phyloP scores from a whole-genome alignment of 2,888 invertebrate genomes.

The Sussaba pulchella region DNA sequence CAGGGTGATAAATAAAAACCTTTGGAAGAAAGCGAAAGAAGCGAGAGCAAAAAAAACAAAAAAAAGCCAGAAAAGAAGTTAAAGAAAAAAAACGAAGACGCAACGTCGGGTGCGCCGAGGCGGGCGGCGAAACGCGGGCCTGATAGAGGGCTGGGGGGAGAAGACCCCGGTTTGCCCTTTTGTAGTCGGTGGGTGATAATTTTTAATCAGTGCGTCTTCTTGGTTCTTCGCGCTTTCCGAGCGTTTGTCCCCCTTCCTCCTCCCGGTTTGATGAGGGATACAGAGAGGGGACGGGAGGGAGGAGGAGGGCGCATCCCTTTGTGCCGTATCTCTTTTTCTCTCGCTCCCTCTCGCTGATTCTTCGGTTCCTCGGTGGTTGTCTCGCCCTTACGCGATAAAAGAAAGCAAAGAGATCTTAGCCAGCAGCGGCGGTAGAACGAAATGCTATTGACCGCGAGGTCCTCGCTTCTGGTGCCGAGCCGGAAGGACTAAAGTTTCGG shows the following conservation, averaged over 20 bases:
- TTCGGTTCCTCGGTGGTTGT: neutral
- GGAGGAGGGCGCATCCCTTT: constrained; percentile 40
- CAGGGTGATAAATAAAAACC: constrained; percentile 72
- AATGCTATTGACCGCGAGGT: constrained; percentile 72
- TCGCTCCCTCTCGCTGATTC: constrained; percentile 16
- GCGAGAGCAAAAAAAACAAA: constrained; percentile 28
- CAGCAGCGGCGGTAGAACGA: constrained; percentile 43
- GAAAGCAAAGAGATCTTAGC: constrained; percentile 13
- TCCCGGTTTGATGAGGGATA: constrained; percentile 1
- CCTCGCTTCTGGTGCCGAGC: constrained; percentile 52
- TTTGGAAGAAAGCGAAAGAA: constrained; percentile 58
- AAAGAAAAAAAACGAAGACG: constrained; percentile 44
- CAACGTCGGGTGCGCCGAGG: constrained; percentile 49
- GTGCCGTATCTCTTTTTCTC: constrained; percentile 17
- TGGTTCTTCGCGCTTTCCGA: constrained; percentile 69
- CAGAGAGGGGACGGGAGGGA: constrained; percentile 2
- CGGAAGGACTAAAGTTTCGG: constrained; percentile 78
- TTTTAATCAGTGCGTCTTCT: constrained; percentile 81
- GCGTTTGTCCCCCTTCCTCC: constrained; percentile 42
- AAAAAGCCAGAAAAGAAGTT: constrained; percentile 37
- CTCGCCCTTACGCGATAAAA: constrained; percentile 12
- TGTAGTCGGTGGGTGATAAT: constrained; percentile 81
- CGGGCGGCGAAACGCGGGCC: neutral
- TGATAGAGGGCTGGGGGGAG: constrained; percentile 35
- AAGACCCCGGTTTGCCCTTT: constrained; percentile 74